Evolutionary conservation across 53 echinoderm and acorn worm genomes (phyloP).

Genomic region (Antedon mediterranea): DNA sequence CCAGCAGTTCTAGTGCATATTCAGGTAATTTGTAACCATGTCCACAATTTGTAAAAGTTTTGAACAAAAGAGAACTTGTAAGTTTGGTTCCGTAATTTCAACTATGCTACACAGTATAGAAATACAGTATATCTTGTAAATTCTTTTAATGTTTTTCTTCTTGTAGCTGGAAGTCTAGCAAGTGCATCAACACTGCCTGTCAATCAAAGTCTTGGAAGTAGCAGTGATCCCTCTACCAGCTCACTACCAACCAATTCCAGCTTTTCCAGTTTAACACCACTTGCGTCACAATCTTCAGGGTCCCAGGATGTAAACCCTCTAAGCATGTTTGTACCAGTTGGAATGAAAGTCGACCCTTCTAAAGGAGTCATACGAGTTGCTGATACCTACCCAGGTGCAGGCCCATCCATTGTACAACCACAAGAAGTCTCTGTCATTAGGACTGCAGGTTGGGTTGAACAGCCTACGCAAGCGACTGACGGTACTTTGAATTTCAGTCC

Average conservation of each 20-base stretch:
- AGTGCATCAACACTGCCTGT: slow-evolving; percentile 43
- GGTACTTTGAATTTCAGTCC: background rate
- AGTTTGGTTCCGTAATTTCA: too few species aligned
- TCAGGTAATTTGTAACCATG: slow-evolving; percentile 12
- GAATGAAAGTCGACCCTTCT: slow-evolving; percentile 14
- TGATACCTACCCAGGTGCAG: background rate
- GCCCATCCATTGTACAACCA: slow-evolving; percentile 2
- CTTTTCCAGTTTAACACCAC: slow-evolving; percentile 12
- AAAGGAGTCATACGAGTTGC: slow-evolving; percentile 5
- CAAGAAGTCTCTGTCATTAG: slow-evolving; percentile 88
- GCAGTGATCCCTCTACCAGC: slow-evolving; percentile 27
- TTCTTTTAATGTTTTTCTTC: too few species aligned
- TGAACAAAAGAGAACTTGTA: too few species aligned
- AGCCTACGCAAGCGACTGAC: slow-evolving; percentile 13
- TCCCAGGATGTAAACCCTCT: slow-evolving; percentile 10
- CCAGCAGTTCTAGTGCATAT: slow-evolving; percentile 8
- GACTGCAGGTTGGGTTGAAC: slow-evolving; percentile 70
- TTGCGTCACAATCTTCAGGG: slow-evolving; percentile 4
- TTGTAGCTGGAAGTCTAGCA: slow-evolving; percentile 40
- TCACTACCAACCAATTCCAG: slow-evolving; percentile 8
- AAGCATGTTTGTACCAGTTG: slow-evolving; percentile 14
- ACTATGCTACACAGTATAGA: too few species aligned
- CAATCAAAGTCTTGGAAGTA: slow-evolving; percentile 39
- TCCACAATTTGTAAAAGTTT: too few species aligned
- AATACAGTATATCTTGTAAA: too few species aligned